Conservation (phyloP, 2,888 invertebrate species). For the Netelia melanura region DNA sequence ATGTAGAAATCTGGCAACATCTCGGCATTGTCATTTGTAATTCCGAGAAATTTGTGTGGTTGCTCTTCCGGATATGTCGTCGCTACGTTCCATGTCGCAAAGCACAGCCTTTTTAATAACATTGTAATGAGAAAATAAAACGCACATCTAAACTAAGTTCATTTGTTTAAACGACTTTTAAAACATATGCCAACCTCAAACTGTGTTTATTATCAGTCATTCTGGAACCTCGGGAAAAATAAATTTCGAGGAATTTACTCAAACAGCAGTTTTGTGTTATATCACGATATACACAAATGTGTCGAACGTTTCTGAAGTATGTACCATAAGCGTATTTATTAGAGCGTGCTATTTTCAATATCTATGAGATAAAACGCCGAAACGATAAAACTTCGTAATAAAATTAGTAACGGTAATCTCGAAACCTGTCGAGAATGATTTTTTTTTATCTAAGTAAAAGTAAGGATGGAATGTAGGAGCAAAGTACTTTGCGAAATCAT, state of each 20-base stretch:
- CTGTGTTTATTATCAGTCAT: conserved; percentile 44
- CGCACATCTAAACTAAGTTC: conserved; percentile 35
- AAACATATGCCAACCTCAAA: conserved; percentile 47
- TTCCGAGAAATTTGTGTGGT: conserved; percentile 89
- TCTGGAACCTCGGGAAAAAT: neutral
- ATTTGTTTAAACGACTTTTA: neutral
- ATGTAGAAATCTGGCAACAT: conserved; percentile 93
- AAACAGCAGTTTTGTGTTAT: neutral
- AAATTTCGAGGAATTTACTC: neutral
- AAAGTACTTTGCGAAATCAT: conserved; percentile 41
- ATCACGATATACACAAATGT: conserved; percentile 3
- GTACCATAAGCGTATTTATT: too few relatives aligned
- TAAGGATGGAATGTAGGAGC: conserved; percentile 14
- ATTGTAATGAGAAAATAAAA: conserved; percentile 80
- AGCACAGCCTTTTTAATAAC: conserved; percentile 88
- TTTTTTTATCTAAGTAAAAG: neutral
- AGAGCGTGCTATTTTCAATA: too few relatives aligned
- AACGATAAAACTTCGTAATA: neutral
- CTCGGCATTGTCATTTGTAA: conserved; percentile 88
- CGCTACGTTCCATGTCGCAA: conserved; percentile 97
- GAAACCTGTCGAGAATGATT: neutral
- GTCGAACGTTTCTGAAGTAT: neutral
- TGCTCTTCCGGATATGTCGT: conserved; percentile 91
- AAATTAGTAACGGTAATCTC: neutral
- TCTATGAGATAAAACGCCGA: neutral